phyloP scores from a whole-genome alignment of 2,797 vertebrate species.

The Anguilla megastoma region DNA sequence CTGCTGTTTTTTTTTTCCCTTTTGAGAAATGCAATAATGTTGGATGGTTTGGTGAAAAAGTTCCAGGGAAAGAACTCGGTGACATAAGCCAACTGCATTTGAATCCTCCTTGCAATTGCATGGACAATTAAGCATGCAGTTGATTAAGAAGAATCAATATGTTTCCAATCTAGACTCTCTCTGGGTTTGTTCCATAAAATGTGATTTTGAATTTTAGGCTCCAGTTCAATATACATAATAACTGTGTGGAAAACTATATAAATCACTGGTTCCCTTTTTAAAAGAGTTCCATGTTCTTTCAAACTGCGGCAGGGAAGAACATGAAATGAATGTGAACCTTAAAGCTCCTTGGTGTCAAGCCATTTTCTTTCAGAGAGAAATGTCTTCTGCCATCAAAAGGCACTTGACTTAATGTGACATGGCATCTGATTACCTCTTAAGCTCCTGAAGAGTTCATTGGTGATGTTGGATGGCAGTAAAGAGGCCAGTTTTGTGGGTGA shows the following conservation, averaged over 20 bases:
- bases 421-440: background rate
- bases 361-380: background rate
- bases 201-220: background rate
- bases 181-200: background rate
- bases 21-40: background rate
- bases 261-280: too few species aligned
- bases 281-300: background rate
- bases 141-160: background rate
- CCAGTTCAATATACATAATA: background rate
- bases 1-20: background rate
- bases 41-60: background rate
- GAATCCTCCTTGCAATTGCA: background rate
- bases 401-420: background rate
- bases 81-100: background rate
- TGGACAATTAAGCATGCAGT: background rate
- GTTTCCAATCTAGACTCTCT: background rate
- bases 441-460: background rate
- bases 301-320: background rate
- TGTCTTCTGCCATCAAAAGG: background rate
- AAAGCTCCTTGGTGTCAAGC: background rate
- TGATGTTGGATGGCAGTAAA: conserved; percentile 9
- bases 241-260: too few species aligned
- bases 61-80: background rate
- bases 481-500: background rate
- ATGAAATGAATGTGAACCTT: background rate